A percentile compares a stretch with the other conserved stretches of the same genome.
phyloP scores from a whole-genome alignment of 2,113 vertebrate species.

The Istiophorus platypterus region DNA sequence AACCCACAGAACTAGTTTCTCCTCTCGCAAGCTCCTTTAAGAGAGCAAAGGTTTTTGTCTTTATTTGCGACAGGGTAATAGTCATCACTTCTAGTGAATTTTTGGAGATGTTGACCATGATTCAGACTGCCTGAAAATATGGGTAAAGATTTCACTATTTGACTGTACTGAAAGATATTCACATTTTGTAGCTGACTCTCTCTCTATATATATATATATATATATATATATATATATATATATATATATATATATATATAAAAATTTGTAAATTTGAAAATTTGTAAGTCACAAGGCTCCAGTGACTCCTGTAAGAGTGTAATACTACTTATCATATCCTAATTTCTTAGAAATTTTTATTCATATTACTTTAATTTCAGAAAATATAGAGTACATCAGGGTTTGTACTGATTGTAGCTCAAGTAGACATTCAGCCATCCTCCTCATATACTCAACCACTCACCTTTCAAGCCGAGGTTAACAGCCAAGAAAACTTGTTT shows the following conservation, averaged over 20 bases:
- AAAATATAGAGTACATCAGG: not conserved
- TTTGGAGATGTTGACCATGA: not conserved
- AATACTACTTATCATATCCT: not conserved
- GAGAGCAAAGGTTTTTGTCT: constrained; percentile 35
- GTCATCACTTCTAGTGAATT: constrained; percentile 1
- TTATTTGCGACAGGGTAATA: not conserved
- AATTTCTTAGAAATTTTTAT: not conserved
- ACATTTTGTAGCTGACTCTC: not conserved
- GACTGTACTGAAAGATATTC: not conserved
- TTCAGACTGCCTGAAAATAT: not conserved
- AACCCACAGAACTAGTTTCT: constrained; percentile 14
- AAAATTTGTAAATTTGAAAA: too few relatives aligned
- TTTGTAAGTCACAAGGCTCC: not conserved
- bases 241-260: too few relatives aligned
- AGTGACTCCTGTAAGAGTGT: not conserved
- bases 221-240: too few relatives aligned
- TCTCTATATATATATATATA: too few relatives aligned
- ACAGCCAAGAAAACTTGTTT: not conserved
- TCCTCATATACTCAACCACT: not conserved
- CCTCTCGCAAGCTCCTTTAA: constrained; percentile 17
- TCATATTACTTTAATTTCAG: not conserved
- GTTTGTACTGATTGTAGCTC: not conserved
- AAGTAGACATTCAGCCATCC: not conserved
- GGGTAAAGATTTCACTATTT: not conserved
- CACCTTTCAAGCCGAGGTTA: not conserved